A percentile compares a stretch with the other conserved stretches of the same genome.
Conservation (phyloP, 2,888 invertebrate species). For the Pseudococcus jackbeardsleyi region DNA sequence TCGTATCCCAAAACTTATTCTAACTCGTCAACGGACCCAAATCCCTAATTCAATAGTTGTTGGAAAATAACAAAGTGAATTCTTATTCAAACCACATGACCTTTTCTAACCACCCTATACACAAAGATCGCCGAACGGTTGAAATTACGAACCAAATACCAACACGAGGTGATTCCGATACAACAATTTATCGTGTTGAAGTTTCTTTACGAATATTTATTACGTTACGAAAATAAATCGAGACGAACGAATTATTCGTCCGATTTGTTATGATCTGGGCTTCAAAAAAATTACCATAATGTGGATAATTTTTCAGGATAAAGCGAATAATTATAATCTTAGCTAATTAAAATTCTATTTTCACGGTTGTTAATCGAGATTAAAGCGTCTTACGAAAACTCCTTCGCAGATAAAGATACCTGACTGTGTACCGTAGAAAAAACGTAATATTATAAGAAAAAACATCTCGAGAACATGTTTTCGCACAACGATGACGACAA, state of each 20-base stretch:
- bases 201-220: neutral
- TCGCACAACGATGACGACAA: constrained; percentile 2
- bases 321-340: neutral
- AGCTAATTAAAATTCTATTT: constrained; percentile 24
- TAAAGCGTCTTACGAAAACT: constrained; percentile 14
- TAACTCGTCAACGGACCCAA: too few relatives aligned
- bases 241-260: neutral
- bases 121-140: neutral
- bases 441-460: neutral
- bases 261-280: neutral
- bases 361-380: constrained; percentile 30
- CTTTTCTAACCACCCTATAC: constrained; percentile 1
- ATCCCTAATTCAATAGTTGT: neutral
- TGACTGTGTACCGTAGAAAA: neutral
- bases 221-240: neutral
- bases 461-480: constrained; percentile 2
- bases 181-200: neutral
- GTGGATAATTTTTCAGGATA: neutral
- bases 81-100: neutral
- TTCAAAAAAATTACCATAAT: neutral
- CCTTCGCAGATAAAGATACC: neutral
- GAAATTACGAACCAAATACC: neutral
- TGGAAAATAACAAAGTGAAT: neutral
- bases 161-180: neutral
- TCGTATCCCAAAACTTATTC: too few relatives aligned